Conservation (phyloP, 2,888 invertebrate species). For the Tenthredo distinguenda region DNA sequence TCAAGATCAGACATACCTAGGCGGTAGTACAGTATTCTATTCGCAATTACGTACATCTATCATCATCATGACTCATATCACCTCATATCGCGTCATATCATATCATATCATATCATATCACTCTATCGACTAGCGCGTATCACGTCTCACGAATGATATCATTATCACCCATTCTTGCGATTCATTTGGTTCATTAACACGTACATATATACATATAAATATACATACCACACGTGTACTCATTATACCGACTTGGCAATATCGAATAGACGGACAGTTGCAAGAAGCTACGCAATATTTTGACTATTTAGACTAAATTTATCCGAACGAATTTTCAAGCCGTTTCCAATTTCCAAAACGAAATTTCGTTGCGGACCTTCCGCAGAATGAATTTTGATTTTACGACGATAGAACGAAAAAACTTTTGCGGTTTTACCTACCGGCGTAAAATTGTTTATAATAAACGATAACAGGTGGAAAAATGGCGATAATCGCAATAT, state of each 20-base stretch:
- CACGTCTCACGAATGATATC: background rate
- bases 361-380: no score
- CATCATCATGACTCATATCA: background rate
- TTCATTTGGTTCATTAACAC: background rate
- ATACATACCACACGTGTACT: background rate
- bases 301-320: background rate
- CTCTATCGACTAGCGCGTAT: background rate
- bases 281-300: background rate
- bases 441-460: background rate
- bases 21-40: background rate
- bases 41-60: background rate
- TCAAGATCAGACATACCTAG: background rate
- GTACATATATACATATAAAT: background rate
- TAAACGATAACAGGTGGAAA: background rate
- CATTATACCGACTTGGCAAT: background rate
- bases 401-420: no score
- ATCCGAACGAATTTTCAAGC: no score
- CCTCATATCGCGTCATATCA: constrained; percentile 39
- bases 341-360: no score
- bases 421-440: background rate
- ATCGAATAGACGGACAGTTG: background rate
- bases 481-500: background rate
- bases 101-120: constrained; percentile 16
- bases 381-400: background rate
- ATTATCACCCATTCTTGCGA: background rate